A percentile compares a stretch with the other conserved stretches of the same genome.
These are phyloP conservation scores for Chionis minor DNA, from an alignment of 2,113 vertebrate species.

Conservation along the genomic window DNA sequence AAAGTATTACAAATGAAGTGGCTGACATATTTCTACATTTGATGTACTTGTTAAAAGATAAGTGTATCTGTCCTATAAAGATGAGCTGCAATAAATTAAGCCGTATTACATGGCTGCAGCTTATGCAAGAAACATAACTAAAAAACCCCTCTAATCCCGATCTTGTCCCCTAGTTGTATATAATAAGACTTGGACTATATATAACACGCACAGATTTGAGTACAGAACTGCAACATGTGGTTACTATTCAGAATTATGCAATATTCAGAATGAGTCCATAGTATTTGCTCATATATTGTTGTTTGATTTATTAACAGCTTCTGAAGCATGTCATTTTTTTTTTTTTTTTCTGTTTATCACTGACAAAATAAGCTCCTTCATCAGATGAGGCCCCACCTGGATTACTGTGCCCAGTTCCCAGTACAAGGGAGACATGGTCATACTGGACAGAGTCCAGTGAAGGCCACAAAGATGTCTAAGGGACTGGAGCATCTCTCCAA, in stretches of 20 bases:
- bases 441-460: neutral
- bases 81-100: neutral
- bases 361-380: neutral
- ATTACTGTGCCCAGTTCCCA: neutral
- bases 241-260: neutral
- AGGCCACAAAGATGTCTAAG: neutral
- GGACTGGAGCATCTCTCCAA: neutral
- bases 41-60: neutral
- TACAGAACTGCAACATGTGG: neutral
- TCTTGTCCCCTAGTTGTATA: neutral
- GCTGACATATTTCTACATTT: neutral
- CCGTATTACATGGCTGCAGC: neutral
- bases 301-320: neutral
- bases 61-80: neutral
- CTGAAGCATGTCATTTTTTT: neutral
- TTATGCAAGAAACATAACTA: neutral
- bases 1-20: neutral
- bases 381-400: neutral
- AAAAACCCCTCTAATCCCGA: fast-evolving
- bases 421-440: neutral
- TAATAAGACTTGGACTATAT: neutral
- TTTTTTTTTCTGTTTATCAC: neutral
- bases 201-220: neutral
- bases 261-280: neutral
- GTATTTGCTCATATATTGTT: neutral